phyloP scores from a whole-genome alignment of 2,113 vertebrate species.

The Panthera uncia region DNA sequence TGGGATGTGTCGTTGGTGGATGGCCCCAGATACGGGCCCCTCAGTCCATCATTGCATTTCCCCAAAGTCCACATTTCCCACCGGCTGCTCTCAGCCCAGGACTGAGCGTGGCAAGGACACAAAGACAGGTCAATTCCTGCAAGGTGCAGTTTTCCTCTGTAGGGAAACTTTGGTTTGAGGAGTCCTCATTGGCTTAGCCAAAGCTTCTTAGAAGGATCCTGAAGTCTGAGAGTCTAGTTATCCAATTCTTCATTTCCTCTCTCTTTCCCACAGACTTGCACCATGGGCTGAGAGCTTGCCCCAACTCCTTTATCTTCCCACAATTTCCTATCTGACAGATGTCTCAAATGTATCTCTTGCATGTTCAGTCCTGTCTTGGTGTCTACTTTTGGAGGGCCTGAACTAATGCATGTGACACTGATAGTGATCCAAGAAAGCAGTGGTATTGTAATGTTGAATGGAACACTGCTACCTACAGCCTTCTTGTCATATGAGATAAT shows the following conservation, averaged over 20 bases:
- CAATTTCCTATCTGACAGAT: neutral
- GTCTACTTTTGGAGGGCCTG: neutral
- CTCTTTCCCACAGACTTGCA: neutral
- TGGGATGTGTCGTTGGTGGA: neutral
- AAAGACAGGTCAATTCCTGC: neutral
- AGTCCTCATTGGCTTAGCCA: neutral
- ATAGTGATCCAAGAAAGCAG: neutral
- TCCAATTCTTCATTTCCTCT: neutral
- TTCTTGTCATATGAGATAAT: neutral
- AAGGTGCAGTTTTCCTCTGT: neutral
- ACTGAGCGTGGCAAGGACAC: neutral
- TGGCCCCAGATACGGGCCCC: too few species aligned
- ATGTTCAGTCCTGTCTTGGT: neutral
- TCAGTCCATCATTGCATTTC: neutral
- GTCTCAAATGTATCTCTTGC: neutral
- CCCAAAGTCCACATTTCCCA: neutral
- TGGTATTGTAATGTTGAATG: neutral
- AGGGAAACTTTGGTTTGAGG: neutral
- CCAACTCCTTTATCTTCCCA: neutral
- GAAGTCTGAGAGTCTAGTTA: neutral
- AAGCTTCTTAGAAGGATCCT: neutral
- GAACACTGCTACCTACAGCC: neutral
- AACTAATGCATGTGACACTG: neutral
- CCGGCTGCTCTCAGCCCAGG: neutral
- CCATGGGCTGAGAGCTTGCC: neutral